These are phyloP conservation scores for Drosophila albomicans DNA, from an alignment of 1,140 invertebrate genomes.

Conservation along the genomic window DNA sequence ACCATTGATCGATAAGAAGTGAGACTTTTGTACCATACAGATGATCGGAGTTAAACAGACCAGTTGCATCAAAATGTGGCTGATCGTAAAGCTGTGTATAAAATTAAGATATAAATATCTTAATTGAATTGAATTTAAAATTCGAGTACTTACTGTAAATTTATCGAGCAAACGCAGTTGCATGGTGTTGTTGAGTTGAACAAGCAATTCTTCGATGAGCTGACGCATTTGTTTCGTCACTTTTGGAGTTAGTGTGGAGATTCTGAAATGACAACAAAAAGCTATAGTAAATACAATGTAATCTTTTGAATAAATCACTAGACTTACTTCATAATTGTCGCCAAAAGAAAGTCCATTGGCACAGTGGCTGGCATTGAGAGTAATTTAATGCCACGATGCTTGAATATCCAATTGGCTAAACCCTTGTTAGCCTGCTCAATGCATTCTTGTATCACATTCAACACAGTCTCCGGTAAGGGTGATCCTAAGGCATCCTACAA, in stretches of 20 bases:
- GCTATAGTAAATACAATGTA: neutral
- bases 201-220: constrained; percentile 65
- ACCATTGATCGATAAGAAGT: constrained; percentile 79
- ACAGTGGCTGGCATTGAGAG: constrained; percentile 93
- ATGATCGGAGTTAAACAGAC: constrained; percentile 68
- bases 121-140: neutral
- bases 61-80: constrained; percentile 78
- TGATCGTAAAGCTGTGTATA: constrained; percentile 69
- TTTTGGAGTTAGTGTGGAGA: constrained; percentile 70
- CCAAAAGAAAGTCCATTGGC: constrained; percentile 93
- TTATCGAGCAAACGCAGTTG: constrained; percentile 71
- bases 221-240: constrained; percentile 69
- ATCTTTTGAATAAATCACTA: neutral
- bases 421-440: constrained; percentile 96
- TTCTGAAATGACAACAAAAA: constrained; percentile 32
- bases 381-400: constrained; percentile 91
- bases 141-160: constrained; percentile 61
- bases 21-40: constrained; percentile 74
- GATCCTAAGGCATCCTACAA: constrained; percentile 92
- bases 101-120: neutral
- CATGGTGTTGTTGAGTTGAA: constrained; percentile 69
- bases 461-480: constrained; percentile 93
- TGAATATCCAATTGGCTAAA: constrained; percentile 95
- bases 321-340: constrained; percentile 92
- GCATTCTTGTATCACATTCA: constrained; percentile 95